A percentile compares a stretch with the other conserved stretches of the same genome.
Conservation (phyloP, 2,113 vertebrate genomes). For the Malurus cyaneus region DNA sequence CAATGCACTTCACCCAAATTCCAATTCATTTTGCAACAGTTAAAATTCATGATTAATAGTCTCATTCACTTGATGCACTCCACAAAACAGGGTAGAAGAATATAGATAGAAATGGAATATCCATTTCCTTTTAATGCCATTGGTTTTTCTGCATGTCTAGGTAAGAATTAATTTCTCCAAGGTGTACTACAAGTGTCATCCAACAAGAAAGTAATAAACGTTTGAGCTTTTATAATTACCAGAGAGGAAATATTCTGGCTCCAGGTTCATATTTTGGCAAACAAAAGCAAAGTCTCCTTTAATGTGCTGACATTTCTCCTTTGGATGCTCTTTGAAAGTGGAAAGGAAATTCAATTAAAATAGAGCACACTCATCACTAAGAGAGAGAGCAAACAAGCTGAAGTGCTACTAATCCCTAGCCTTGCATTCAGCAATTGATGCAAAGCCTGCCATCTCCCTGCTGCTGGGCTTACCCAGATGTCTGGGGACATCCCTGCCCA, state of each 20-base stretch:
- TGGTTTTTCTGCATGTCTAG: background rate
- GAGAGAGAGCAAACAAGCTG: background rate
- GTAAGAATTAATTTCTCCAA: background rate
- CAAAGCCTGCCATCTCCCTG: background rate
- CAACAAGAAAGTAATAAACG: background rate
- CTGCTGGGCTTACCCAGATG: background rate
- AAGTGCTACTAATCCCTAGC: background rate
- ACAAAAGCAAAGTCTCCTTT: background rate
- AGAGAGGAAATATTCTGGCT: background rate
- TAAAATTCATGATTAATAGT: background rate
- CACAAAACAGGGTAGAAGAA: background rate
- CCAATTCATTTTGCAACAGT: background rate
- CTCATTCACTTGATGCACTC: background rate
- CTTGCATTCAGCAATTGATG: background rate
- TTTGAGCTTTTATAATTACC: background rate
- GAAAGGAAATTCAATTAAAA: background rate
- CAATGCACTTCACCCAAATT: background rate
- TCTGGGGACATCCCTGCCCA: background rate
- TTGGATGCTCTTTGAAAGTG: background rate
- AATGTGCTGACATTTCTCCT: background rate
- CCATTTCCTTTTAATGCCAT: background rate
- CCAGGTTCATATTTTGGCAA: background rate
- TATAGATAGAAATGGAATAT: too few species aligned
- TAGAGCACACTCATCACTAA: background rate
- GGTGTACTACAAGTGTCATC: background rate